phyloP scores from a whole-genome alignment of 2,797 vertebrate species.

The Enteromius fasciolatus region DNA sequence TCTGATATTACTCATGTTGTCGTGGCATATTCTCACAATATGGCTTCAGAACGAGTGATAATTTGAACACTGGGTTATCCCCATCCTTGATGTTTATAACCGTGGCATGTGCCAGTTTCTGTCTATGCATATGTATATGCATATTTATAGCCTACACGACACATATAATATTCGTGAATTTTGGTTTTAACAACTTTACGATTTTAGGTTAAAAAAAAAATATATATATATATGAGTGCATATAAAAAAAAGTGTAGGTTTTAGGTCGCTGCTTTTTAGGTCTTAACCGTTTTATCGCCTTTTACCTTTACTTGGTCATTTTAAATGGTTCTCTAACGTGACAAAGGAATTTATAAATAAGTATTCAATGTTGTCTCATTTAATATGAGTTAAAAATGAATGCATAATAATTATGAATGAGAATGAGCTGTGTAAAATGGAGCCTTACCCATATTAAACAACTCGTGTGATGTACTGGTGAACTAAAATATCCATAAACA shows the following conservation, averaged over 20 bases:
- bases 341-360: not conserved
- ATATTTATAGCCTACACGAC: not conserved
- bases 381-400: not conserved
- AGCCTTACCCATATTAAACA: not conserved
- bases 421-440: not conserved
- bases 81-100: not conserved
- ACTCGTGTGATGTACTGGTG: not conserved
- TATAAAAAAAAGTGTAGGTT: not conserved
- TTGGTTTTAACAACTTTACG: not conserved
- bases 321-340: not conserved
- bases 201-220: not conserved
- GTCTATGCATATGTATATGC: not conserved
- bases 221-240: not conserved
- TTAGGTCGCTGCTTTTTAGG: not conserved
- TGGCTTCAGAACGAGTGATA: conserved; percentile 26
- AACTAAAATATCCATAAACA: not conserved
- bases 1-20: conserved; percentile 5
- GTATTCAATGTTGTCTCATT: not conserved
- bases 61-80: conserved; percentile 5
- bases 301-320: not conserved
- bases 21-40: conserved; percentile 7
- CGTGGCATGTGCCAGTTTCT: not conserved
- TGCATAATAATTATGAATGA: not conserved
- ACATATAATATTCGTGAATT: not conserved
- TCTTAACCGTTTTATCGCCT: not conserved